These are phyloP conservation scores for Drosophila chauvacae DNA, from an alignment of 1,140 invertebrate species.

Conservation along the genomic window DNA sequence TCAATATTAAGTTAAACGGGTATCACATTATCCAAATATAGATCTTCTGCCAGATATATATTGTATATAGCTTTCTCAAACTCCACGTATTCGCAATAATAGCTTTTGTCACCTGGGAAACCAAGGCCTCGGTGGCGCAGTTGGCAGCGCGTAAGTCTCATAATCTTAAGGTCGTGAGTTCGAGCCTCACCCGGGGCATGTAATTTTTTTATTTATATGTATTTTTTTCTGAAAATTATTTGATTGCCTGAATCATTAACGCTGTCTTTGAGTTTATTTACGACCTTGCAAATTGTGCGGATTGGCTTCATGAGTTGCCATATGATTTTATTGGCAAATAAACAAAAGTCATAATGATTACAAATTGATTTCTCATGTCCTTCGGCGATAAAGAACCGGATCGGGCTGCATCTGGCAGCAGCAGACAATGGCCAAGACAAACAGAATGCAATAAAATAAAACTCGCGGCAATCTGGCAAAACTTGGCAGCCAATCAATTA, in stretches of 20 bases:
- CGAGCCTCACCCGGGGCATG: conserved; percentile 96
- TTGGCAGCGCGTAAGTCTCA: conserved; percentile 98
- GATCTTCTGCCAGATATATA: not conserved
- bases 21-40: conserved; percentile 1
- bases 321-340: conserved; percentile 50
- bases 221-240: not conserved
- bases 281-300: not conserved
- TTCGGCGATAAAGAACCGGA: conserved; percentile 4
- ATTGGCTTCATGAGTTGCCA: conserved; percentile 18
- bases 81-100: not conserved
- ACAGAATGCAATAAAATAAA: conserved; percentile 65
- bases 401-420: conserved; percentile 50
- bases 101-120: no score
- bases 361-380: conserved; percentile 66
- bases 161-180: conserved; percentile 99
- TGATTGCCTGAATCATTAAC: conserved; percentile 9
- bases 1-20: not conserved
- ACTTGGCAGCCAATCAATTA: conserved; percentile 63
- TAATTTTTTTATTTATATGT: conserved; percentile 84
- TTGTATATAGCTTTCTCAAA: not conserved
- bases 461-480: conserved; percentile 67
- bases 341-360: conserved; percentile 56
- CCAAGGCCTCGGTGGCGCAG: conserved; percentile 93
- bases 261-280: not conserved
- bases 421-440: conserved; percentile 39